These are phyloP conservation scores for Metaphire vulgaris DNA, from an alignment of 1,140 invertebrate genomes.

Conservation along the genomic window DNA sequence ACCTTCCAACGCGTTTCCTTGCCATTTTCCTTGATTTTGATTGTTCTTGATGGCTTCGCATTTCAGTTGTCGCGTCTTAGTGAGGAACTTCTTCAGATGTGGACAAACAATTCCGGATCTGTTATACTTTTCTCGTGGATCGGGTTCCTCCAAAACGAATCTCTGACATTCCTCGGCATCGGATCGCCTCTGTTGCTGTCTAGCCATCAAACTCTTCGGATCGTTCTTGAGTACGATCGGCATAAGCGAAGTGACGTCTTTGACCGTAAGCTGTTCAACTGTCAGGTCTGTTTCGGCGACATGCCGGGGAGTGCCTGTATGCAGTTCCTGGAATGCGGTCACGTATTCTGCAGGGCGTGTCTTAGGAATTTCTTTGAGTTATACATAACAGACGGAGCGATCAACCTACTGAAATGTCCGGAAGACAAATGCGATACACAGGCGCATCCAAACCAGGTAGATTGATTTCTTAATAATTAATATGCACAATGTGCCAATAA, in stretches of 20 bases:
- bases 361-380: slow-evolving; percentile 58
- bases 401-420: slow-evolving; percentile 58
- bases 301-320: slow-evolving; percentile 55
- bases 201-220: not conserved
- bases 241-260: not conserved
- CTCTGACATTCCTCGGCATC: not conserved
- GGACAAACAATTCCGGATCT: slow-evolving; percentile 4
- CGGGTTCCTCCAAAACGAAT: slow-evolving; percentile 13
- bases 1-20: too few species aligned
- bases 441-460: slow-evolving; percentile 58
- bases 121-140: slow-evolving; percentile 20
- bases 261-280: not conserved
- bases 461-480: too few species aligned
- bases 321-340: slow-evolving; percentile 58
- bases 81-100: not conserved
- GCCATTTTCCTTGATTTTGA: too few species aligned
- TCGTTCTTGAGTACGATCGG: not conserved
- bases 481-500: too few species aligned
- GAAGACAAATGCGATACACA: slow-evolving; percentile 59
- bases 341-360: slow-evolving; percentile 63
- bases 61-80: not conserved
- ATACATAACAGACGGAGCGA: slow-evolving; percentile 60
- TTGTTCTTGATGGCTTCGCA: too few species aligned
- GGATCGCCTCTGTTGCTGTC: slow-evolving; percentile 1
- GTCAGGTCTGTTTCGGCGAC: slow-evolving; percentile 21